These are phyloP conservation scores for Myotis lucifugus DNA, from an alignment of 2,113 vertebrate genomes.

Conservation along the genomic window DNA sequence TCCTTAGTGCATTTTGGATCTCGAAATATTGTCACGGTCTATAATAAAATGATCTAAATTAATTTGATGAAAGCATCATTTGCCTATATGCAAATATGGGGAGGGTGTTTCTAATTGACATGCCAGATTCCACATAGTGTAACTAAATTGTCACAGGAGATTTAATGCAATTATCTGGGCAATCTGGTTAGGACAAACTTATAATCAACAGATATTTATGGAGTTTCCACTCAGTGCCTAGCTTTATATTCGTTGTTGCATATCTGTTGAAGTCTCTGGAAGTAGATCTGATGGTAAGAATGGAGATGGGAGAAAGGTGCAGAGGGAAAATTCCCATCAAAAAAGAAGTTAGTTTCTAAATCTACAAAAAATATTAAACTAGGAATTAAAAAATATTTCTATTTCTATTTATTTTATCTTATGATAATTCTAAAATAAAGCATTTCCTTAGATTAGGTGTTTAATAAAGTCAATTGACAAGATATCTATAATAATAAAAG, in stretches of 20 bases:
- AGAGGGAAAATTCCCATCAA: neutral
- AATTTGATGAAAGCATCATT: slow-evolving; percentile 54
- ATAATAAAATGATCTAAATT: slow-evolving; percentile 28
- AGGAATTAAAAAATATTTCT: neutral
- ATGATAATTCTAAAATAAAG: neutral
- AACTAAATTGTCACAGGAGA: slow-evolving; percentile 54
- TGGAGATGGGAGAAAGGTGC: neutral
- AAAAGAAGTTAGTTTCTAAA: neutral
- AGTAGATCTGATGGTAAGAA: neutral
- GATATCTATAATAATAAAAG: neutral
- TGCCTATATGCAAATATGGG: slow-evolving; percentile 21
- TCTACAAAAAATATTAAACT: neutral
- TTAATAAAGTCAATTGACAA: neutral
- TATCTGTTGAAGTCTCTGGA: neutral
- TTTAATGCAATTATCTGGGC: slow-evolving; percentile 63
- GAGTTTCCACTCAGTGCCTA: neutral
- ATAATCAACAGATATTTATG: slow-evolving; percentile 58
- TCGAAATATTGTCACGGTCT: slow-evolving; percentile 40
- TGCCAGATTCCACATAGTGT: slow-evolving; percentile 24
- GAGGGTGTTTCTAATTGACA: slow-evolving; percentile 32
- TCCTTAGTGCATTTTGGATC: slow-evolving; percentile 6
- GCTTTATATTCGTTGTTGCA: neutral
- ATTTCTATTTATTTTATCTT: neutral
- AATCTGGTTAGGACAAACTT: slow-evolving; percentile 53
- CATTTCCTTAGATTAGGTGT: neutral